Base-by-base conservation (phyloP, 2,888 invertebrate genomes). In the Pterostichus madidus region DNA sequence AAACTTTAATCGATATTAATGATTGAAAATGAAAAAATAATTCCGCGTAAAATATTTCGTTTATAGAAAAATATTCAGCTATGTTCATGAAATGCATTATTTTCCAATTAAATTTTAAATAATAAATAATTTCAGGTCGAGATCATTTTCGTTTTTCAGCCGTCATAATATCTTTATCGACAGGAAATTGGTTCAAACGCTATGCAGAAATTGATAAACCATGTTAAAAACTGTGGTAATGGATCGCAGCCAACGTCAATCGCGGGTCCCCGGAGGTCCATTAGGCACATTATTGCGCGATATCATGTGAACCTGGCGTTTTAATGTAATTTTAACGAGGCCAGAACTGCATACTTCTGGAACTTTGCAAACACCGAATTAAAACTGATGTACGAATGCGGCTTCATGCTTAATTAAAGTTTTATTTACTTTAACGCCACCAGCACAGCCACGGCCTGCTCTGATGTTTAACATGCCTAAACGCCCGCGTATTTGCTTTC, bases 271-370 rank as follows among this genome's bases (percentile, higher is more conserved):
- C 52, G 56, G 86, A 84, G 84, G 84, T 87, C 86, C 87, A 87
- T 88, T 87, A 87, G 87, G 86, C 86, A 85, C 86, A 86, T 87
- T 86, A 86, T 84, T 85, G 44, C 73, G 53, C 59, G 80, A 53
- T 80, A 80, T 80, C 85, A 85, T 85, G 85, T 87, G 87, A 88
- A 88, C 86, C 87, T 87, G 87, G 87, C 87, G 87, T 88, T 88
- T 88, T 89, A 89, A 89, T 89, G 89, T 87, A 88, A 89, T 88
- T 89, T 89, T 89, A 89, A 89, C 89, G 89, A 89, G 87, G 84
- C 85, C 86, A 85, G 85, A 86, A 87, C 85, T 86, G 87, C 86
- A 87, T 86, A 87, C 86, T 86, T 86, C 86, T 86, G 85, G 85
- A 87, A 86, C 85, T 87, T 87, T 86, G 86, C 84, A 84, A 84